These are phyloP conservation scores for Dicaeum eximium DNA, from an alignment of 2,113 vertebrate genomes.

Conservation along the genomic window DNA sequence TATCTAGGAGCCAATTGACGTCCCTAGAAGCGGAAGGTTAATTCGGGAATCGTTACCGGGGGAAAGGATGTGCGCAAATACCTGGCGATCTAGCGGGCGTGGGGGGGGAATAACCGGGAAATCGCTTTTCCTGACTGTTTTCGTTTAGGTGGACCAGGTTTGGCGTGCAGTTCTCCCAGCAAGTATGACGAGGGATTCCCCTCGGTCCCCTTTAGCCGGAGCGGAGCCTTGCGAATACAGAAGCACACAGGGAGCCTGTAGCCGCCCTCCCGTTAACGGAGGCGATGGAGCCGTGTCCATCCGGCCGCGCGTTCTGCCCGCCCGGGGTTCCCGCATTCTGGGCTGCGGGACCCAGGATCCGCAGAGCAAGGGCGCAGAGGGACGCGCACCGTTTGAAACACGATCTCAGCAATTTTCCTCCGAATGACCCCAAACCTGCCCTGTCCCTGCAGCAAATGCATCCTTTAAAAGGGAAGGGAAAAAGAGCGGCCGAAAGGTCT, in stretches of 20 bases:
- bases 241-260: not conserved
- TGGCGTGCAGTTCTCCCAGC: not conserved
- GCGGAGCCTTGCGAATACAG: not conserved
- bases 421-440: not conserved
- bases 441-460: not conserved
- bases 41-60: conserved; percentile 28
- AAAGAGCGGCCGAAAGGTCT: not conserved
- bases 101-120: not conserved
- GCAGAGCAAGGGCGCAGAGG: not conserved
- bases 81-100: not conserved
- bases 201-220: not conserved
- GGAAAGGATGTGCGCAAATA: not conserved
- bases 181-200: not conserved
- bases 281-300: not conserved
- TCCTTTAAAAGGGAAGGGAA: not conserved
- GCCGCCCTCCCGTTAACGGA: not conserved
- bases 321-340: not conserved
- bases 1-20: not conserved
- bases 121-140: not conserved
- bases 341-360: not conserved
- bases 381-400: not conserved
- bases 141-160: not conserved
- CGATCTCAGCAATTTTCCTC: not conserved
- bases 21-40: not conserved
- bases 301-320: not conserved